Base-by-base conservation (phyloP, 2,888 invertebrate genomes). In the Toxonevra muliebris region DNA sequence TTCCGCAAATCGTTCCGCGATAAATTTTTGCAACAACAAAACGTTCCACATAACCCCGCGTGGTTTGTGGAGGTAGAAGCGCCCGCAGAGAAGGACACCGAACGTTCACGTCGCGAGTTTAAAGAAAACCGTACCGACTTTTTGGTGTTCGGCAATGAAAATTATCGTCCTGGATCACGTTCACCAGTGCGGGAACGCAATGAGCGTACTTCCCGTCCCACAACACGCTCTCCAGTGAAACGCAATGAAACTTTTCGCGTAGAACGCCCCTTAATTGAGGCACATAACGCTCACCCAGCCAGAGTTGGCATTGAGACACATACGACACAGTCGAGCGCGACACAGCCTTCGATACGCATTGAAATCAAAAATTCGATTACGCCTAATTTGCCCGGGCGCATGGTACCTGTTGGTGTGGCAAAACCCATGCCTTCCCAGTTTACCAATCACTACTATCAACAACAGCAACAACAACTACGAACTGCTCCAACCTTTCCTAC, bases 21-120 rank as follows among this genome's bases (percentile, higher is more conserved):
- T 7, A 80, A 79, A 40, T 76, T 85, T 64, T 62, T 84, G 59
- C 75, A 81, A 15, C 79, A 82, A 45, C 81, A 82, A 15, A 79
- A 84, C 17, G 76, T 78, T 5, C 80, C 82, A 0, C 76, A 85
- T 58, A 84, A 84, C 77, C 85, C 85, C 41, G 74, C 85, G 63
- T 85, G 85, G 85, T 85, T 85, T 69, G 83, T 85, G 7, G 82
- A 82, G 69, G 85, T 85, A 9, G 84, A 84, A 3, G 68, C 77
- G 42, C 74, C 77, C 0, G 66, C 67, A n/a, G 10, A 10, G 0
- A 30, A 43, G 1, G 20, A 60, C 40, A 17, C 50, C 1, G 20
- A 57, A n/a, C 40, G 43, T 65, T 1, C 30, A 7, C 3, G 66
- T 42, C 9, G 65, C 62, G 13, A 66, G 43, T 13, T 45, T 57